Percentiles rank a stretch among this genome's conserved stretches.
Evolutionary conservation across 2,888 invertebrate species (phyloP).

Genomic region (Tanypteryx hageni): DNA sequence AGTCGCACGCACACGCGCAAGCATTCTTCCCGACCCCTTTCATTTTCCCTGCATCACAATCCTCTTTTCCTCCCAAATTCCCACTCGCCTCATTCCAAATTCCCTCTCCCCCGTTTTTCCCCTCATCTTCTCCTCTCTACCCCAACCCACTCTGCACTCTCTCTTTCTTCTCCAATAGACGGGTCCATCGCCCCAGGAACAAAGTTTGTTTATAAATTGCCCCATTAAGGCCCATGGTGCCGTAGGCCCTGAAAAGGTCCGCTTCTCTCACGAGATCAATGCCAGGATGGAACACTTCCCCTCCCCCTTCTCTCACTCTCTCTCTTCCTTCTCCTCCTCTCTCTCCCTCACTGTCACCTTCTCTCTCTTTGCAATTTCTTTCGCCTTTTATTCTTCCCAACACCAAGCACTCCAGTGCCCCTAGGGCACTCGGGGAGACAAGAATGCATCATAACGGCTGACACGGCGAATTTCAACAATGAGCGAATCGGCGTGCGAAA

Average conservation of each 20-base stretch:
- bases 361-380: too few species aligned
- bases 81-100: conserved; percentile 39
- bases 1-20: too few species aligned
- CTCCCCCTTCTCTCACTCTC: neutral
- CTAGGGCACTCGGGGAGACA: neutral
- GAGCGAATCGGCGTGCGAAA: neutral
- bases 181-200: conserved; percentile 55
- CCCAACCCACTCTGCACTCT: neutral
- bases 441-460: neutral
- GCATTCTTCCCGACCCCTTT: neutral
- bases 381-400: neutral
- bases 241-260: conserved; percentile 42
- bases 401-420: neutral
- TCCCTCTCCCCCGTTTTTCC: conserved; percentile 33
- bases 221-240: conserved; percentile 56
- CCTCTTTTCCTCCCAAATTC: neutral
- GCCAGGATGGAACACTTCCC: neutral
- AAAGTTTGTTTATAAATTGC: conserved; percentile 64
- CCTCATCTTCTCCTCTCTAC: neutral
- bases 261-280: neutral
- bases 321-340: neutral
- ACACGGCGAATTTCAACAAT: neutral
- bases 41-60: neutral
- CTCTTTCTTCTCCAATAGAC: conserved; percentile 32
- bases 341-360: neutral